These are phyloP conservation scores for Tetragonula clypearis DNA, from an alignment of 1,140 invertebrate species.

Conservation along the genomic window DNA sequence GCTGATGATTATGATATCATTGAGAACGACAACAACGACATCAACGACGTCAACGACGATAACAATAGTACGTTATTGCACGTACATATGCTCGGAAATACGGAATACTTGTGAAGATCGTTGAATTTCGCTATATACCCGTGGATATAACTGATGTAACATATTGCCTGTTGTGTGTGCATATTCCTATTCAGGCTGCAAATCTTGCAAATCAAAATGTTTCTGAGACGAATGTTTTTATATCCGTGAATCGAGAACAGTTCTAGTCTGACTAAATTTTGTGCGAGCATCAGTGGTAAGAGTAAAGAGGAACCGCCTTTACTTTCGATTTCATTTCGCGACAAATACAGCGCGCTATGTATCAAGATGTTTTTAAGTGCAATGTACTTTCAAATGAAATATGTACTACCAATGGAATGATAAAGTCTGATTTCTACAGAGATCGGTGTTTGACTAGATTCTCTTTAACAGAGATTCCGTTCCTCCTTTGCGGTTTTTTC, in stretches of 20 bases:
- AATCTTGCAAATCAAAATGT: background rate
- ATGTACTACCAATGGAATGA: background rate
- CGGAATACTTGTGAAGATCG: background rate
- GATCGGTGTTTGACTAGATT: background rate
- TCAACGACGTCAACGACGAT: too few relatives aligned
- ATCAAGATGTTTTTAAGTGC: background rate
- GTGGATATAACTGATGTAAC: background rate
- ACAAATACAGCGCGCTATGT: background rate
- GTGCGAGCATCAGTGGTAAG: background rate
- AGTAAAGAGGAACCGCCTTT: too few relatives aligned
- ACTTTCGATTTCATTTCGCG: background rate
- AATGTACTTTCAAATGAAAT: background rate
- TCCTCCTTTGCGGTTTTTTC: background rate
- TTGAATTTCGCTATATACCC: too few relatives aligned
- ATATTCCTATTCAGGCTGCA: too few relatives aligned
- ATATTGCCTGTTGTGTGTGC: too few relatives aligned
- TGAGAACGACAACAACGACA: background rate
- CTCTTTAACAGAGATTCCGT: background rate
- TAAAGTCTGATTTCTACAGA: background rate
- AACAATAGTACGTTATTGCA: too few relatives aligned
- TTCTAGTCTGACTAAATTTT: background rate
- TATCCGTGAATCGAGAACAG: background rate
- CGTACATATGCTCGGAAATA: background rate
- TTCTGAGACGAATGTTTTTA: background rate
- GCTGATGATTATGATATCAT: background rate